Evolutionary conservation across 2,797 vertebrate species (phyloP).

Genomic region (Sebastes goodei): DNA sequence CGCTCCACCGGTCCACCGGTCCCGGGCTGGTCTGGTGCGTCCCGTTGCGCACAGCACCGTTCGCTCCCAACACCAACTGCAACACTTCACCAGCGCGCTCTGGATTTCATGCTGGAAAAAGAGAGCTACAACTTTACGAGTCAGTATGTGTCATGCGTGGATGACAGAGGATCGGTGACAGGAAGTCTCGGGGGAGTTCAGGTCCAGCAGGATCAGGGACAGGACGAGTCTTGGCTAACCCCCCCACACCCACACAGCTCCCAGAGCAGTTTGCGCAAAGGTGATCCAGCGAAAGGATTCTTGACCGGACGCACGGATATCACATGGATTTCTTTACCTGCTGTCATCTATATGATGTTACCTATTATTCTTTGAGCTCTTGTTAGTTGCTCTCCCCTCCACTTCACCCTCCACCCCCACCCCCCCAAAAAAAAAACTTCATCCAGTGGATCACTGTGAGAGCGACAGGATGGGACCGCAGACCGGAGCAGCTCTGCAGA

Average conservation of each 20-base stretch:
- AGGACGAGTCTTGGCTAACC: slow-evolving; percentile 10
- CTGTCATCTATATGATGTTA: not conserved
- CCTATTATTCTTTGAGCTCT: slow-evolving; percentile 8
- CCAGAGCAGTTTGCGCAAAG: slow-evolving; percentile 39
- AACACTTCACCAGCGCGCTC: not conserved
- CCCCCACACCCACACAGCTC: not conserved
- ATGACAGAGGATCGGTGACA: slow-evolving; percentile 43
- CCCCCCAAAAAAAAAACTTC: slow-evolving; percentile 35
- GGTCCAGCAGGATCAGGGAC: not conserved
- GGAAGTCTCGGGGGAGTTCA: slow-evolving; percentile 32
- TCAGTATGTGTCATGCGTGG: not conserved
- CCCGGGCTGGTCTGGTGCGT: slow-evolving; percentile 26
- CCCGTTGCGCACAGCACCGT: slow-evolving; percentile 45
- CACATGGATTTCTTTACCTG: slow-evolving; percentile 17
- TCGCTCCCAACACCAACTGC: slow-evolving; percentile 1
- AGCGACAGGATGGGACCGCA: slow-evolving; percentile 57
- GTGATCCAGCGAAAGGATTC: slow-evolving; percentile 8
- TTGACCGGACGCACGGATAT: not conserved
- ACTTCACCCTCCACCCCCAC: not conserved
- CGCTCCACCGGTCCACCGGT: not conserved
- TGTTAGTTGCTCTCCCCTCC: not conserved
- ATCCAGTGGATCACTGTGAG: slow-evolving; percentile 24
- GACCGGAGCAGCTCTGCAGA: slow-evolving; percentile 31
- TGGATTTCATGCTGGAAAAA: not conserved
- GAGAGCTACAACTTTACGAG: slow-evolving; percentile 9